Evolutionary conservation across 2,888 invertebrate species (phyloP), one percentile per base, ranked within the genome.

Genomic region (Bellardia pandia): DNA sequence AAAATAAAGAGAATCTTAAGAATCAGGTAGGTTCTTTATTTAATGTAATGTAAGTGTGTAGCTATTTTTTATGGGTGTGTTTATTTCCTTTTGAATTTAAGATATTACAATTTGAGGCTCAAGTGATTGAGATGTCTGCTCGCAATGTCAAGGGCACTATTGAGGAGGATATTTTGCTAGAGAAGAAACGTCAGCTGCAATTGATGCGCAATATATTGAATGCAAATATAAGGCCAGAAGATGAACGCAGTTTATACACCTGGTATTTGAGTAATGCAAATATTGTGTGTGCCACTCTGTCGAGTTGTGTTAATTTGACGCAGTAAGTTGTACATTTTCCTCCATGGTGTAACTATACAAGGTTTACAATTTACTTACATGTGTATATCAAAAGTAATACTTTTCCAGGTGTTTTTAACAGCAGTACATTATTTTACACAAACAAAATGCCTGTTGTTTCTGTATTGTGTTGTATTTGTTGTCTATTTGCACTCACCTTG

Each of bases 231-330:
- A 88, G 91, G 0, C 89, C 81, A 0, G 90, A 92, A 40, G 91
- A 92, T 48, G 91, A 92, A 42, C 89, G 89, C 42, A 89, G 90
- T 5, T 89, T 92, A 0, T 92, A 94, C 86, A 90, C 89, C 11
- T 88, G 87, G 72, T 90, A 94, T 89, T 92, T 96, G 33, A 92
- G 94, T 60, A 94, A 95, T 84, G 96, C 97, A 0, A 95, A 96
- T 90, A 95, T 97, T 90, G 94, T 97, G 84, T 95, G 96, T 89
- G 96, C 96, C 74, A 97, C 97, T 11, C 94, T 97, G 37, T 94
- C 95, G 51, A 96, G 95, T 91, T 95, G 93, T 79, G 92, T 93
- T 0, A 93, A 92, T 71, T 78, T 93, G n/a, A 89, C 90, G n/a
- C 88, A 90, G 91, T 91, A 89, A 88, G 91, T 88, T 33, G 5